Evolutionary conservation across 2,888 invertebrate genomes (phyloP), one percentile per base, ranked within the genome.

Genomic region (Crematogaster levior): DNA sequence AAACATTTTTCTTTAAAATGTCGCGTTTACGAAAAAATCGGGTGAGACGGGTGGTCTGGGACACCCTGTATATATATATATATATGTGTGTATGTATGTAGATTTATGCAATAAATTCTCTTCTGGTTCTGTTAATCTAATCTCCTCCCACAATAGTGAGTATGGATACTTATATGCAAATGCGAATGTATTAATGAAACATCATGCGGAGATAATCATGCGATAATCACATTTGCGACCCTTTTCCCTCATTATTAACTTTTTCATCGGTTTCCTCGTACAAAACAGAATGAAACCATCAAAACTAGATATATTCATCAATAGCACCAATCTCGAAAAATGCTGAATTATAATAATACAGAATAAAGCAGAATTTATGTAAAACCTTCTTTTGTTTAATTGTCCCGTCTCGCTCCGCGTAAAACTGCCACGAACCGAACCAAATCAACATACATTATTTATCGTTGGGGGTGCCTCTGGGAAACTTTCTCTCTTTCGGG

Each of bases 401-500:
- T 74, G 74, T 83, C 80, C 51, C 34, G 80, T 83, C 56, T 72
- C 80, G 63, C 46, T 72, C n/a, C 56, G 68, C 40, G 56, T 46
- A 51, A 75, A 75, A 84, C 46, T 27, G 83, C 51, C 68, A 68
- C 24, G 46, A 40, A 81, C 18, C 81, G 74, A 46, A 66, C 68
- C 74, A 74, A 70, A 79, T 82, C 82, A 72, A 56, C 77, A 83
- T 74, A 56, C 73, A 80, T 84, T 79, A 84, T 83, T 79, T 84
- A 84, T 80, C 18, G 68, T 56, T 30, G 74, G 74, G 73, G 74
- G 79, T 73, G 60, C 34, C 4, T 46, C 80, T 79, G 86, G 87
- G 91, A 91, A 91, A 91, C 70, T 88, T 68, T 85, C 88, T 43
- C 27, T 43, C 37, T n/a, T n/a, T n/a, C n/a, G n/a, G n/a, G 18